phyloP scores from a whole-genome alignment of 2,797 vertebrate species.

The Sebastes trivittatus region DNA sequence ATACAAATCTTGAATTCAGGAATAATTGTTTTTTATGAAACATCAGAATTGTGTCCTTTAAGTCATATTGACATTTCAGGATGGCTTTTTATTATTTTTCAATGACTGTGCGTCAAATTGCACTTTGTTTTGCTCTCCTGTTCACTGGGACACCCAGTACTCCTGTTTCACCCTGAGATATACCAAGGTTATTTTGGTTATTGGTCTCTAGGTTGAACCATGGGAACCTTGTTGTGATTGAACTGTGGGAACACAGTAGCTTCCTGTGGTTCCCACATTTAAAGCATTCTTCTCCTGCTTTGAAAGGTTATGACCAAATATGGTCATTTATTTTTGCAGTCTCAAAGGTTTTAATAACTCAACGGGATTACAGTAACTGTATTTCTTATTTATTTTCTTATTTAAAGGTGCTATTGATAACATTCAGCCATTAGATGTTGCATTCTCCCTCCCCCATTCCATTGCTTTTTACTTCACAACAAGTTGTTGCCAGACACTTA shows the following conservation, averaged over 20 bases:
- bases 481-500: too few relatives aligned
- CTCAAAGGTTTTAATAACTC: background rate
- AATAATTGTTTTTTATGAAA: background rate
- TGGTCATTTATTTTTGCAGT: background rate
- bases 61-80: background rate
- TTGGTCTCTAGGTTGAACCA: constrained; percentile 36
- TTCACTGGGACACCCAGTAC: background rate
- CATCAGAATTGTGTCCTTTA: background rate
- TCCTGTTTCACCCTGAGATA: constrained; percentile 55
- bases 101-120: background rate
- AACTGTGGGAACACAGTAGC: background rate
- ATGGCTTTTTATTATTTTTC: background rate
- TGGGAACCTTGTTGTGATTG: constrained; percentile 43
- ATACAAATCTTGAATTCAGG: background rate
- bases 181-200: constrained; percentile 62
- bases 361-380: background rate
- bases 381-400: background rate
- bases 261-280: constrained; percentile 15
- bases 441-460: too few relatives aligned
- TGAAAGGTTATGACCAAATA: constrained; percentile 16
- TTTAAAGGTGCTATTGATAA: too few relatives aligned
- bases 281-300: constrained; percentile 20
- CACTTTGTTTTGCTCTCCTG: background rate
- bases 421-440: too few relatives aligned
- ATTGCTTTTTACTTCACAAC: too few relatives aligned